phyloP scores from a whole-genome alignment of 2,113 vertebrate species.

The Scomber japonicus region DNA sequence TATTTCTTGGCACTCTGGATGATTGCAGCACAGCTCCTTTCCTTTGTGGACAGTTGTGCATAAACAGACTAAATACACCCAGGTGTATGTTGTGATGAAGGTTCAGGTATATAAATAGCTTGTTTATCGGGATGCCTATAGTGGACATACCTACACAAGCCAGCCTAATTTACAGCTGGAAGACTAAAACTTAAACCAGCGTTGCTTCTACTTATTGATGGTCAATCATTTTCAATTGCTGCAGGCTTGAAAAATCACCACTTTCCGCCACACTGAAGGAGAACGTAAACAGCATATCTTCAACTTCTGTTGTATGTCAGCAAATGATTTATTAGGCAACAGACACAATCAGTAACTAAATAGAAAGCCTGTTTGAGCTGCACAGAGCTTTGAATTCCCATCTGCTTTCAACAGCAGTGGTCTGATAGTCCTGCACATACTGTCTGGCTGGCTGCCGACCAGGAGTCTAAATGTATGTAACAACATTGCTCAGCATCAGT shows the following conservation, averaged over 20 bases:
- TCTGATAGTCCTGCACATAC: not conserved
- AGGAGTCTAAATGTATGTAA: constrained; percentile 5
- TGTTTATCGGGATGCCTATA: constrained; percentile 38
- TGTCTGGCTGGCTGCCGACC: constrained; percentile 27
- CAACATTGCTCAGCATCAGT: not conserved
- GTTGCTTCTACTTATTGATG: not conserved
- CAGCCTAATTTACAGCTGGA: constrained; percentile 29
- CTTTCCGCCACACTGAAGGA: not conserved
- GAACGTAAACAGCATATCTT: constrained; percentile 19
- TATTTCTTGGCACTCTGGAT: constrained; percentile 36
- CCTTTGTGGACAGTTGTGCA: constrained; percentile 32
- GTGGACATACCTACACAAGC: constrained; percentile 9
- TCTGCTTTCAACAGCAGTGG: constrained; percentile 35
- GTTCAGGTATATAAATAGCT: constrained; percentile 37
- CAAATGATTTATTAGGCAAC: constrained; percentile 32
- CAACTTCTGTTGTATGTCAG: not conserved
- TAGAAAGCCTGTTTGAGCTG: constrained; percentile 31
- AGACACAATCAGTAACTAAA: constrained; percentile 37
- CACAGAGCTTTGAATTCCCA: constrained; percentile 31
- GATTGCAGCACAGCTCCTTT: constrained; percentile 34
- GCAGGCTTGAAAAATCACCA: not conserved
- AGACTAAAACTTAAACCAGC: not conserved
- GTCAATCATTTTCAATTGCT: not conserved
- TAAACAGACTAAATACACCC: constrained; percentile 22
- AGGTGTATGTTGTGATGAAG: constrained; percentile 30